Percentiles rank a stretch among this genome's conserved stretches.
Conservation (phyloP, 2,113 vertebrate species). For the Collichthys lucidus region DNA sequence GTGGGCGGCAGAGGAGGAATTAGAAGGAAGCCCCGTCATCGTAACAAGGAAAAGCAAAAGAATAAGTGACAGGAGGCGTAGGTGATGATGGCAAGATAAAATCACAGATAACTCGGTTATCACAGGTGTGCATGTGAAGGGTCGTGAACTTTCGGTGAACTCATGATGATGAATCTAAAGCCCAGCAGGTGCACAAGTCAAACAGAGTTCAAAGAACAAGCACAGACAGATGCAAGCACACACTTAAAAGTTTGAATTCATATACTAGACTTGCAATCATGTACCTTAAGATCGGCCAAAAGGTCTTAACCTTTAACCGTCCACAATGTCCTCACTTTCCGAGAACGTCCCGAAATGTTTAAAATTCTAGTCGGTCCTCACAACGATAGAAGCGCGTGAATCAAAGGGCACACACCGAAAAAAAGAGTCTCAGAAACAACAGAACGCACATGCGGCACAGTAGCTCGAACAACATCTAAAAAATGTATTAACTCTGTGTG, state of each 20-base stretch:
- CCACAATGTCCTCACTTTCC: background rate
- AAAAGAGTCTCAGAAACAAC: too few relatives aligned
- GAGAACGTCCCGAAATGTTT: background rate
- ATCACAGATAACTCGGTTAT: background rate
- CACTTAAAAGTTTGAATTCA: background rate
- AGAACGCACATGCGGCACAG: background rate
- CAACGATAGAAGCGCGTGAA: background rate
- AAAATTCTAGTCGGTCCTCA: background rate
- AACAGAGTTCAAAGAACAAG: slow-evolving; percentile 58
- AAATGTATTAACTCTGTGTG: slow-evolving; percentile 6
- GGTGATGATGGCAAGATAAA: slow-evolving; percentile 51
- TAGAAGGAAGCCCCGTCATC: background rate
- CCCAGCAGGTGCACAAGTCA: slow-evolving; percentile 69
- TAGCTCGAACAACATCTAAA: background rate
- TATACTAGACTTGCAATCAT: background rate
- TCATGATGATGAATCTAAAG: background rate
- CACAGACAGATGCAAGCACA: slow-evolving; percentile 17
- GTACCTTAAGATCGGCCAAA: background rate
- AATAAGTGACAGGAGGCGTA: background rate
- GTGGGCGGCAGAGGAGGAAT: background rate
- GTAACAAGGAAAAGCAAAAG: slow-evolving; percentile 15
- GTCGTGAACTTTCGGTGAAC: slow-evolving; percentile 60
- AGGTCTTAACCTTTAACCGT: too few relatives aligned
- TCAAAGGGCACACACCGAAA: background rate
- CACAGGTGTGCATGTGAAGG: slow-evolving; percentile 45